phyloP scores from a whole-genome alignment of 2,888 invertebrate genomes.

The Dasysyrphus tricinctus region DNA sequence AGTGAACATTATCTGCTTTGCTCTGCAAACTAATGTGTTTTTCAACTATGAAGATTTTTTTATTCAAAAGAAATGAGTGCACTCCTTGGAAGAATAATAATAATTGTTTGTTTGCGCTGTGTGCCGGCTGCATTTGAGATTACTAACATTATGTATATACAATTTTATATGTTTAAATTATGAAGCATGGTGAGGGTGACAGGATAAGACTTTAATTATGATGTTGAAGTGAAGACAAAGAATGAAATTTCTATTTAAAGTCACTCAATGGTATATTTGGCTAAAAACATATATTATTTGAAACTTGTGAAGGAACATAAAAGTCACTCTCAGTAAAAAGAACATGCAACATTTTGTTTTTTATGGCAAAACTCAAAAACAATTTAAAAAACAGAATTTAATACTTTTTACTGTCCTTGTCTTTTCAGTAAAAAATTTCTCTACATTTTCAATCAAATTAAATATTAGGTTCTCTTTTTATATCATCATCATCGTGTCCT shows the following conservation, averaged over 20 bases:
- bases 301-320: neutral
- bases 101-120: conserved; percentile 36
- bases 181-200: neutral
- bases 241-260: neutral
- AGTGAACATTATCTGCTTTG: conserved; percentile 51
- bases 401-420: too few species aligned
- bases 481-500: too few species aligned
- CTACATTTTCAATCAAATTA: too few species aligned
- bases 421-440: too few species aligned
- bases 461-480: too few species aligned
- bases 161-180: neutral
- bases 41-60: conserved; percentile 19
- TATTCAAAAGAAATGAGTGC: conserved; percentile 56
- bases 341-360: too few species aligned
- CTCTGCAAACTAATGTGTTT: conserved; percentile 50
- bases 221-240: neutral
- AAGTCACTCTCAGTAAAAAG: too few species aligned
- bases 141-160: neutral
- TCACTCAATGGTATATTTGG: neutral
- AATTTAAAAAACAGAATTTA: too few species aligned
- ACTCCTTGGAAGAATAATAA: conserved; percentile 32
- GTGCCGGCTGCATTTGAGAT: conserved; percentile 19
- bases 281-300: neutral
- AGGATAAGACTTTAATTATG: neutral
- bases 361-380: too few species aligned